Percentiles rank a stretch among this genome's conserved stretches.
Evolutionary conservation across 1,140 invertebrate species (phyloP).

Genomic region (Drosophila melanica): DNA sequence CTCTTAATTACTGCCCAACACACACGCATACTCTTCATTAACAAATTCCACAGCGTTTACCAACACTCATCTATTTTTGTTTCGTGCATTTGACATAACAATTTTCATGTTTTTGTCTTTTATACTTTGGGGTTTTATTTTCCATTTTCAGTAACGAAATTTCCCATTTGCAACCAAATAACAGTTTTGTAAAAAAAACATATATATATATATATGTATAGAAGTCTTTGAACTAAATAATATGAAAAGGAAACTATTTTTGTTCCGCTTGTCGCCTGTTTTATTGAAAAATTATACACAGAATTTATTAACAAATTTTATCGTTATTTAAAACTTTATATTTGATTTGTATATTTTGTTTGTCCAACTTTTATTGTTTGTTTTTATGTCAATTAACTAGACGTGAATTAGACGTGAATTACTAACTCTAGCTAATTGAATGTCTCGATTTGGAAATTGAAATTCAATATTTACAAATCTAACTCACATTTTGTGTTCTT

Average conservation of each 20-base stretch:
- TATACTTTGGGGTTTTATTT: conserved; percentile 10
- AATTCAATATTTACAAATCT: conserved; percentile 5
- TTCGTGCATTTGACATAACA: conserved; percentile 16
- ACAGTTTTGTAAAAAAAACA: conserved; percentile 26
- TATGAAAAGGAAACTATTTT: conserved; percentile 78
- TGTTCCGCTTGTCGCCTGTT: conserved; percentile 84
- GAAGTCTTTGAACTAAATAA: conserved; percentile 39
- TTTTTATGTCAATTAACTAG: conserved; percentile 43
- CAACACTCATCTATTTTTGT: conserved; percentile 39
- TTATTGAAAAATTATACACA: conserved; percentile 47
- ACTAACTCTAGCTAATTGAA: conserved; percentile 69
- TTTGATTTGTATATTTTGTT: conserved; percentile 37
- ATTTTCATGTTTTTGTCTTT: neutral
- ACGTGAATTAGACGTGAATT: conserved; percentile 54
- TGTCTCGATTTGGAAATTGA: conserved; percentile 13
- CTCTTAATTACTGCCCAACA: conserved; percentile 57
- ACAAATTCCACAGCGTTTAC: conserved; percentile 34
- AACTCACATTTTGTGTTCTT: conserved; percentile 42
- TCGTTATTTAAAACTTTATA: conserved; percentile 32
- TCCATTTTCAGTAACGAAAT: conserved; percentile 23
- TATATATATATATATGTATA: neutral
- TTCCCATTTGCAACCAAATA: conserved; percentile 25
- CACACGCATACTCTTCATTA: conserved; percentile 35
- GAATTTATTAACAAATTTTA: conserved; percentile 45
- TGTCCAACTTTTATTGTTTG: conserved; percentile 35